Evolutionary conservation across 2,888 invertebrate genomes (phyloP).

Genomic region (Trissoscelio sp.): DNA sequence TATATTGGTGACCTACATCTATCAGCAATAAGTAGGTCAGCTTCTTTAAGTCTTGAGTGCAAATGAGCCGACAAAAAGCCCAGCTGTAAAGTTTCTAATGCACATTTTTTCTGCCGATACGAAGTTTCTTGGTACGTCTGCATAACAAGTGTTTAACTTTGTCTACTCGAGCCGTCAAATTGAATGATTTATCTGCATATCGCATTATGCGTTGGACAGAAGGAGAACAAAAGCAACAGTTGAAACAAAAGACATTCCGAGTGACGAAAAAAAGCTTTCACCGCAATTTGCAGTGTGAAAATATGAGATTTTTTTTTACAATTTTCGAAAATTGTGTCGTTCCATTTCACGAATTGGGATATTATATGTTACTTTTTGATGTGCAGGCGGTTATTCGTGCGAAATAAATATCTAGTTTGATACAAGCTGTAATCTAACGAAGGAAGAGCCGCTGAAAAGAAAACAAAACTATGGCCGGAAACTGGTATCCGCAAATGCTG

Average conservation of each 20-base stretch:
- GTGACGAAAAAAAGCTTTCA: neutral
- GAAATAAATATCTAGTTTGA: conserved; percentile 30
- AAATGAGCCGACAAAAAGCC: neutral
- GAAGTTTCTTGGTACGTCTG: neutral
- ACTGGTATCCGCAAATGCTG: conserved; percentile 32
- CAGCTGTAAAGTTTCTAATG: neutral
- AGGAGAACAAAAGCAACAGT: conserved; percentile 21
- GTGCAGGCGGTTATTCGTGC: neutral
- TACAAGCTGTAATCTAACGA: conserved; percentile 24
- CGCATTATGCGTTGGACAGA: neutral
- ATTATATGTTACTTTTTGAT: conserved; percentile 1
- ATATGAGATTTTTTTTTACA: conserved; percentile 1
- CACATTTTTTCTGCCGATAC: neutral
- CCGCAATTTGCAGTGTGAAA: neutral
- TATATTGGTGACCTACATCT: conserved; percentile 27
- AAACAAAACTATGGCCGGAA: conserved; percentile 36
- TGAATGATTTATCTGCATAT: conserved; percentile 39
- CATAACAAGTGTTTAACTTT: conserved; percentile 9
- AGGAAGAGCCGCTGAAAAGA: conserved; percentile 13
- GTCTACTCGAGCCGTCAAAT: conserved; percentile 4
- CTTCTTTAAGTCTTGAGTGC: neutral
- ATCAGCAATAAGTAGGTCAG: conserved; percentile 18
- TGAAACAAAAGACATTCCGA: conserved; percentile 7
- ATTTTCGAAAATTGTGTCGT: neutral
- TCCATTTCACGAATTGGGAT: neutral